Conservation (phyloP, 2,888 invertebrate genomes). For the Lumbricus terrestris region DNA sequence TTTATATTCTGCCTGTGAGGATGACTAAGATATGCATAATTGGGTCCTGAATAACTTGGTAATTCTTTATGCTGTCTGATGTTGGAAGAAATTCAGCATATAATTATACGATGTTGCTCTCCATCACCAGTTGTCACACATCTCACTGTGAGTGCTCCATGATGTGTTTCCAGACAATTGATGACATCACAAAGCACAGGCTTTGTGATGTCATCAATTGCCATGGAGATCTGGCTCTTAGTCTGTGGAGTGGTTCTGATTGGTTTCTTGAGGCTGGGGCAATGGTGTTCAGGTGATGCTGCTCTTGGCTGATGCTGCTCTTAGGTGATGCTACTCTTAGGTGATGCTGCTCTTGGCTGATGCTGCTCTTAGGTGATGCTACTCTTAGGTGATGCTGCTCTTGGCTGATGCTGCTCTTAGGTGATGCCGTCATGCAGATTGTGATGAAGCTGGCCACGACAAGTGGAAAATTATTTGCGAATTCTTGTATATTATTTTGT, state of each 20-base stretch:
- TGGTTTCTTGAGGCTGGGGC: not conserved
- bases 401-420: not conserved
- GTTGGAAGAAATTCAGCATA: not conserved
- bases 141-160: no score
- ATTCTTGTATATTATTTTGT: not conserved
- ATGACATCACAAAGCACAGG: no score
- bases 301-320: not conserved
- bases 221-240: not conserved
- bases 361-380: no score
- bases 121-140: no score
- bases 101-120: not conserved
- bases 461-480: not conserved
- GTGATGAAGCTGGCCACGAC: not conserved
- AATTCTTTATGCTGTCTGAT: not conserved
- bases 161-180: not conserved
- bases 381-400: not conserved
- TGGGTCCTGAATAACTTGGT: not conserved
- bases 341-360: not conserved
- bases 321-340: no score
- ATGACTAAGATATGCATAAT: not conserved
- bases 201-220: not conserved
- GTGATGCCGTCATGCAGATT: no score
- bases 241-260: slow-evolving; percentile 3
- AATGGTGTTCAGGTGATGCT: not conserved
- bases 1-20: not conserved